Conservation (phyloP, 2,797 vertebrate genomes). For the Morelia viridis region DNA sequence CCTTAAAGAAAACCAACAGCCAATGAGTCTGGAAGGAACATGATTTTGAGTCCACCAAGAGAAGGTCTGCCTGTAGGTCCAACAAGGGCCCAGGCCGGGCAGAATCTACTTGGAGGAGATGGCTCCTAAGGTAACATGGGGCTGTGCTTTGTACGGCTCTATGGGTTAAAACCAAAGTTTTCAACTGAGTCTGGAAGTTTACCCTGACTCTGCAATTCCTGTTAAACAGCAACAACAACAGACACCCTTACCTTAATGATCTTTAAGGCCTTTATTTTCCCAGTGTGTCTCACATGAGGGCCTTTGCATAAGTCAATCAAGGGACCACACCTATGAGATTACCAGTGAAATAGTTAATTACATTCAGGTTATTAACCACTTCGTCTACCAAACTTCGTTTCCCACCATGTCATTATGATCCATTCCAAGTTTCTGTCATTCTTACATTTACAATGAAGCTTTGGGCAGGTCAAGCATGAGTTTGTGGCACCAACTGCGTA, state of each 20-base stretch:
- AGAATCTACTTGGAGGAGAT: too few species aligned
- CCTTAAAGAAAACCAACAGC: too few species aligned
- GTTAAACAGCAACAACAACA: neutral
- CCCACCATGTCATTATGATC: neutral
- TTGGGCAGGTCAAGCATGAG: neutral
- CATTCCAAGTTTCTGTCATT: neutral
- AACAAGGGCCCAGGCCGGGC: too few species aligned
- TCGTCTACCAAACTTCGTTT: neutral
- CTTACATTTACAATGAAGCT: neutral
- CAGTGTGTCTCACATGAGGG: constrained; percentile 94
- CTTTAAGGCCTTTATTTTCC: constrained; percentile 91
- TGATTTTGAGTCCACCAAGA: too few species aligned
- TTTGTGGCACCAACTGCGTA: neutral
- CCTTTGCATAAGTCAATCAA: constrained; percentile 94
- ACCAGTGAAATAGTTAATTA: constrained; percentile 3
- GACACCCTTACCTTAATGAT: constrained; percentile 84
- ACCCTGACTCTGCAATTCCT: neutral
- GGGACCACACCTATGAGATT: constrained; percentile 82
- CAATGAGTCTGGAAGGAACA: too few species aligned
- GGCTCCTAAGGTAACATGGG: too few species aligned
- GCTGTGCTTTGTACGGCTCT: neutral
- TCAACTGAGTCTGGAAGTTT: neutral
- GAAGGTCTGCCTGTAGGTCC: too few species aligned
- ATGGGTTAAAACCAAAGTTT: neutral
- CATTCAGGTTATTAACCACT: neutral